Evolutionary conservation across 2,888 invertebrate genomes (phyloP).

Genomic region (Aquatica leii): DNA sequence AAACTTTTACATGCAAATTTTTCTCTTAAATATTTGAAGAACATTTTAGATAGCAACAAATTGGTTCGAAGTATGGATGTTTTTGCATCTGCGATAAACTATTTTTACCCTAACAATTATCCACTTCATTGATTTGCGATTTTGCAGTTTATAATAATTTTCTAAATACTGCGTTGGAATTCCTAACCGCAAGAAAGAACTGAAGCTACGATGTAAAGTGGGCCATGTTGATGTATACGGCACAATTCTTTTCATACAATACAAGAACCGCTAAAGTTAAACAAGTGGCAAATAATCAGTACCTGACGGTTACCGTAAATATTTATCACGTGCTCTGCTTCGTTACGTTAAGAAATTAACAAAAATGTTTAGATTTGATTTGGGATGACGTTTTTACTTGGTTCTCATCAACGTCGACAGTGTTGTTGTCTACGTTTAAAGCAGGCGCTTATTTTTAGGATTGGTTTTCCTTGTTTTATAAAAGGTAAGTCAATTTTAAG

Average conservation of each 20-base stretch:
- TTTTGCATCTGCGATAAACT: too few relatives aligned
- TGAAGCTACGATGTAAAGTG: constrained; percentile 20
- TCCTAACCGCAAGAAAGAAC: constrained; percentile 17
- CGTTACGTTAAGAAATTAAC: constrained; percentile 10
- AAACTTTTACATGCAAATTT: too few relatives aligned
- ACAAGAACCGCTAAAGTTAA: constrained; percentile 7
- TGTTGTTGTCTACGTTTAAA: constrained; percentile 50
- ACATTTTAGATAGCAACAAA: too few relatives aligned
- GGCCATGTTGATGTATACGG: constrained; percentile 19
- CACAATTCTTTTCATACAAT: constrained; percentile 24
- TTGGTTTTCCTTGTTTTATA: constrained; percentile 52
- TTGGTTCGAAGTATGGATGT: too few relatives aligned
- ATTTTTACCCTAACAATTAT: too few relatives aligned
- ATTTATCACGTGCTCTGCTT: constrained; percentile 7
- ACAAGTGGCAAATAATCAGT: not conserved
- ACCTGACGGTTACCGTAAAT: constrained; percentile 2
- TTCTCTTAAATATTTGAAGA: too few relatives aligned
- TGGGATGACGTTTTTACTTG: constrained; percentile 29
- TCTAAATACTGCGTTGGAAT: too few relatives aligned
- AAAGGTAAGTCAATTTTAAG: constrained; percentile 45
- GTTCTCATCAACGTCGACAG: constrained; percentile 41
- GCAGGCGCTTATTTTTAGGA: constrained; percentile 49
- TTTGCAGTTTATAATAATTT: too few relatives aligned
- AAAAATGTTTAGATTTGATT: constrained; percentile 31
- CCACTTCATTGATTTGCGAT: too few relatives aligned